Percentiles rank a stretch among this genome's conserved stretches.
Conservation (phyloP, 2,113 vertebrate genomes). For the Oophaga pumilio region DNA sequence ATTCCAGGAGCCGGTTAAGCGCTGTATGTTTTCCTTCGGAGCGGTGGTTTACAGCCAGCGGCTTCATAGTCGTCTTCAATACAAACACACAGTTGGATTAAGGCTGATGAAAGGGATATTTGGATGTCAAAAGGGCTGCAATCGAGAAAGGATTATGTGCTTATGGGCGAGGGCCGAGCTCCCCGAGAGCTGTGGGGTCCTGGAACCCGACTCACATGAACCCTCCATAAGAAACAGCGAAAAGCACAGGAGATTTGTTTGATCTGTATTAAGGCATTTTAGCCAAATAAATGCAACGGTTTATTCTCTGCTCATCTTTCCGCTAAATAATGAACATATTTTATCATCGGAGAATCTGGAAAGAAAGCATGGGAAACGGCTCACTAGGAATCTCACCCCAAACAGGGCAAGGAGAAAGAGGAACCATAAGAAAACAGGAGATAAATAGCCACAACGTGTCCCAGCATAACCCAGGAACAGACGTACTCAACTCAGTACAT, state of each 20-base stretch:
- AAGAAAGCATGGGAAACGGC: background rate
- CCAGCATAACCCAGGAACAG: no score
- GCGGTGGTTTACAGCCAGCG: constrained; percentile 69
- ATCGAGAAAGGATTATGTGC: constrained; percentile 68
- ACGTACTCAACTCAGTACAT: no score
- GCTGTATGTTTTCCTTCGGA: constrained; percentile 70
- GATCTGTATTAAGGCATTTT: constrained; percentile 62
- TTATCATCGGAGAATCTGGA: constrained; percentile 59
- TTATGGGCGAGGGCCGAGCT: constrained; percentile 67
- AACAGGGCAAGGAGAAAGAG: background rate
- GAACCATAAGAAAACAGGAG: background rate
- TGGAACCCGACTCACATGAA: constrained; percentile 62
- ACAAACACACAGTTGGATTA: constrained; percentile 77
- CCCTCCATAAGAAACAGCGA: constrained; percentile 67
- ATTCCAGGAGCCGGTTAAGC: constrained; percentile 59
- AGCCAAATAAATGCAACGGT: constrained; percentile 62
- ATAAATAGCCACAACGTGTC: no score
- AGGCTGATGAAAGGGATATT: constrained; percentile 73
- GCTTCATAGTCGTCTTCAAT: constrained; percentile 84
- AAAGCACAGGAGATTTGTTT: constrained; percentile 66
- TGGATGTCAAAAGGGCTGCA: constrained; percentile 67
- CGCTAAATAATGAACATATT: constrained; percentile 63
- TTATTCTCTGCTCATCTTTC: constrained; percentile 65
- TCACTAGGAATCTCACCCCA: background rate
- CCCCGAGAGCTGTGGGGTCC: constrained; percentile 64